Evolutionary conservation across 1,140 invertebrate species (phyloP).

Genomic region (Drosophila parabipectinata): DNA sequence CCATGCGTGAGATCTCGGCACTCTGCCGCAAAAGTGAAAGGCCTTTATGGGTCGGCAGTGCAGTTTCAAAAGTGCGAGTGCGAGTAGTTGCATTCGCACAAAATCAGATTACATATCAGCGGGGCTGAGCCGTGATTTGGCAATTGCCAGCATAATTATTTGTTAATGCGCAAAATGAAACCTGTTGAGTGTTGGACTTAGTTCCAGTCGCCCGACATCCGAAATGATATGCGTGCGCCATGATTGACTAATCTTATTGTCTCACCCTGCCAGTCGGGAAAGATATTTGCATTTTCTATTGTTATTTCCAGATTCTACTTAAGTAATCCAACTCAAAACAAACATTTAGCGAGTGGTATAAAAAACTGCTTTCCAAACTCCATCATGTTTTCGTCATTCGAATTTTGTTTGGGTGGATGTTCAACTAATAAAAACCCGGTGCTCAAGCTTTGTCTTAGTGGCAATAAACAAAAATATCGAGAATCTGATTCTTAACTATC

Average conservation of each 20-base stretch:
- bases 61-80: slow-evolving; percentile 8
- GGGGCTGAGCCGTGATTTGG: slow-evolving; percentile 54
- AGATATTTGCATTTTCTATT: slow-evolving; percentile 71
- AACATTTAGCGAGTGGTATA: slow-evolving; percentile 19
- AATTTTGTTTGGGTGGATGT: not conserved
- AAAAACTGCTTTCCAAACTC: slow-evolving; percentile 57
- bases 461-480: not conserved
- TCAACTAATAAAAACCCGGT: slow-evolving; percentile 18
- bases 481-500: no score
- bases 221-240: slow-evolving; percentile 47
- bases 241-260: slow-evolving; percentile 62
- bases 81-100: slow-evolving; percentile 37
- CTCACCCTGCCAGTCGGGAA: slow-evolving; percentile 15
- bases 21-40: slow-evolving; percentile 75
- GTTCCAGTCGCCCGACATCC: slow-evolving; percentile 15
- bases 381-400: slow-evolving; percentile 22
- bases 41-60: slow-evolving; percentile 68
- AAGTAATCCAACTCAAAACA: slow-evolving; percentile 46
- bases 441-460: slow-evolving; percentile 15
- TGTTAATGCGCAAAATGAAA: slow-evolving; percentile 58
- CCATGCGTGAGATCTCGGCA: slow-evolving; percentile 62
- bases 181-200: slow-evolving; percentile 58
- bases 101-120: slow-evolving; percentile 75
- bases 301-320: slow-evolving; percentile 52
- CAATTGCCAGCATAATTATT: slow-evolving; percentile 69